Conservation (phyloP, 2,797 vertebrate genomes). For the Amblyopsis hoosieri region DNA sequence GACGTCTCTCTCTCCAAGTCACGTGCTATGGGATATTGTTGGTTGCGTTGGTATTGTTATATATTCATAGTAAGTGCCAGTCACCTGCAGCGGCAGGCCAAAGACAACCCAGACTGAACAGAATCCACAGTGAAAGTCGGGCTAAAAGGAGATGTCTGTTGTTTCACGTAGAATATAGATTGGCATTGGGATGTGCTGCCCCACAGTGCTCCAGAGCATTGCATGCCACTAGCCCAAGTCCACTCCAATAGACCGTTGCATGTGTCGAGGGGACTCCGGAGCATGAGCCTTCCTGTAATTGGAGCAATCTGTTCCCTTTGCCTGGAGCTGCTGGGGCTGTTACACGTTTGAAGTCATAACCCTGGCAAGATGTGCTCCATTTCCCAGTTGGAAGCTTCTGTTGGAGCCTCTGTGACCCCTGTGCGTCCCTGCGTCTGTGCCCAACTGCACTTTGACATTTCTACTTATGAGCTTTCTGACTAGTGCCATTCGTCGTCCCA, state of each 20-base stretch:
- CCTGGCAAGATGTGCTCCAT: conserved; percentile 69
- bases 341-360: conserved; percentile 75
- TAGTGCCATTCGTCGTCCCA: conserved; percentile 7
- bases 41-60: conserved; percentile 77
- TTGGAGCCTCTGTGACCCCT: conserved; percentile 42
- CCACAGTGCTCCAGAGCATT: conserved; percentile 60
- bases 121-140: conserved; percentile 64
- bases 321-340: conserved; percentile 58
- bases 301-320: conserved; percentile 77
- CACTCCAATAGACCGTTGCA: conserved; percentile 69
- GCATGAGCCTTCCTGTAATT: conserved; percentile 76
- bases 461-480: conserved; percentile 22
- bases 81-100: conserved; percentile 70
- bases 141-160: conserved; percentile 69
- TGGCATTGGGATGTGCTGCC: conserved; percentile 66
- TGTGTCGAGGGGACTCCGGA: conserved; percentile 70
- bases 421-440: conserved; percentile 33
- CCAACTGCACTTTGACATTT: conserved; percentile 54
- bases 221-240: conserved; percentile 70
- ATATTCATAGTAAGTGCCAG: conserved; percentile 74
- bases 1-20: conserved; percentile 57
- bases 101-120: conserved; percentile 61
- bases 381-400: conserved; percentile 47
- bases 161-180: conserved; percentile 76
- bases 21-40: conserved; percentile 72